Percentiles rank a stretch among this genome's conserved stretches.
phyloP scores from a whole-genome alignment of 2,888 invertebrate genomes.

The Sarcophaga subvicina region DNA sequence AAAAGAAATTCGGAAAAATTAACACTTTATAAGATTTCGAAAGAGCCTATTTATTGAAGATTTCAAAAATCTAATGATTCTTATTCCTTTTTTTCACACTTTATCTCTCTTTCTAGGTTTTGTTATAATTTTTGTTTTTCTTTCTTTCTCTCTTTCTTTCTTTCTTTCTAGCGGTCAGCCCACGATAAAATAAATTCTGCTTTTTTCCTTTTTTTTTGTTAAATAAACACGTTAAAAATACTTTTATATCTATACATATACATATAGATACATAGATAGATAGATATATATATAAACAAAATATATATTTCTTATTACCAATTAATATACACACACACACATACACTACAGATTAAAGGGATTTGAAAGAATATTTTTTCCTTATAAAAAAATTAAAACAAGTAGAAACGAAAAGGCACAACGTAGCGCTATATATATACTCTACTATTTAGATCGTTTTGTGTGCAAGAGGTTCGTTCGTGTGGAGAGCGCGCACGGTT shows the following conservation, averaged over 20 bases:
- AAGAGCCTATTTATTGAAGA: background rate
- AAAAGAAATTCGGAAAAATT: constrained; percentile 17
- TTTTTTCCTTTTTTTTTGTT: constrained; percentile 35
- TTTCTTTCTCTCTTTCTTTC: background rate
- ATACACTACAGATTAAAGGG: constrained; percentile 42
- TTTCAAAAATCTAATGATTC: constrained; percentile 1
- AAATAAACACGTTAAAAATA: constrained; percentile 54
- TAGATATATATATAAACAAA: background rate
- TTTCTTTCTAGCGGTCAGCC: constrained; percentile 20
- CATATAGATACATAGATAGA: constrained; percentile 13
- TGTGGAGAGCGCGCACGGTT: constrained; percentile 69
- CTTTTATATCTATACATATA: constrained; percentile 14
- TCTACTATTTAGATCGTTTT: constrained; percentile 37
- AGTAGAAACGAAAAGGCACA: constrained; percentile 3
- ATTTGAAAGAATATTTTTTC: constrained; percentile 34
- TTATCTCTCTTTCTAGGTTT: constrained; percentile 19
- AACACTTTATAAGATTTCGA: constrained; percentile 34
- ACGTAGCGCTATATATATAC: constrained; percentile 35
- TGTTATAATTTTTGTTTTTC: background rate
- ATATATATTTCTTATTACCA: constrained; percentile 3
- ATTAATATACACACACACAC: constrained; percentile 35
- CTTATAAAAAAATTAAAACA: constrained; percentile 19
- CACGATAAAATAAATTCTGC: constrained; percentile 43
- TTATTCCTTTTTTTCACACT: constrained; percentile 53
- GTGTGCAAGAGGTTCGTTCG: constrained; percentile 63